Evolutionary conservation across 2,113 vertebrate genomes (phyloP).

Genomic region (Vombatus ursinus): DNA sequence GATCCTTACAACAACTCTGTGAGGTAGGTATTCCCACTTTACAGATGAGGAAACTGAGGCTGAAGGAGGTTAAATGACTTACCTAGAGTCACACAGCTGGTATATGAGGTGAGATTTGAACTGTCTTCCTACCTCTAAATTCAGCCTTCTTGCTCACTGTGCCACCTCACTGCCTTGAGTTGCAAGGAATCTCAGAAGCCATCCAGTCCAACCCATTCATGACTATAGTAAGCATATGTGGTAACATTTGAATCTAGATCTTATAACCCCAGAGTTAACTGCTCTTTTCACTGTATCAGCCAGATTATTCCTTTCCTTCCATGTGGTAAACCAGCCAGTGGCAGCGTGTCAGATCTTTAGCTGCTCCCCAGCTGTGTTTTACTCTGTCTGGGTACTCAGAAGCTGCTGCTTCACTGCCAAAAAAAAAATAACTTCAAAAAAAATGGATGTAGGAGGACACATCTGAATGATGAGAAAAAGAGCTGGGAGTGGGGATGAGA

Average conservation of each 20-base stretch:
- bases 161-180: background rate
- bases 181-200: background rate
- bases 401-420: background rate
- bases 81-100: background rate
- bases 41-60: background rate
- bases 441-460: background rate
- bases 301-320: background rate
- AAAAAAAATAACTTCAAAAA: background rate
- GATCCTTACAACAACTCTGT: background rate
- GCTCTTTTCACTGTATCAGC: background rate
- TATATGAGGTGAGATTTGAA: background rate
- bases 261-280: background rate
- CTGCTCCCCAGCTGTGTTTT: background rate
- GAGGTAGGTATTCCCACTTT: background rate
- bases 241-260: background rate
- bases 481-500: background rate
- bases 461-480: background rate
- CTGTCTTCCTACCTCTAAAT: background rate
- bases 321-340: background rate
- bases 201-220: background rate
- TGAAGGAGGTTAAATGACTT: background rate
- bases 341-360: background rate
- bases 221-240: background rate
- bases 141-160: background rate
- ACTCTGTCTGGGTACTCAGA: background rate